Conservation (phyloP, 2,797 vertebrate genomes). For the Lagodon rhomboides region DNA sequence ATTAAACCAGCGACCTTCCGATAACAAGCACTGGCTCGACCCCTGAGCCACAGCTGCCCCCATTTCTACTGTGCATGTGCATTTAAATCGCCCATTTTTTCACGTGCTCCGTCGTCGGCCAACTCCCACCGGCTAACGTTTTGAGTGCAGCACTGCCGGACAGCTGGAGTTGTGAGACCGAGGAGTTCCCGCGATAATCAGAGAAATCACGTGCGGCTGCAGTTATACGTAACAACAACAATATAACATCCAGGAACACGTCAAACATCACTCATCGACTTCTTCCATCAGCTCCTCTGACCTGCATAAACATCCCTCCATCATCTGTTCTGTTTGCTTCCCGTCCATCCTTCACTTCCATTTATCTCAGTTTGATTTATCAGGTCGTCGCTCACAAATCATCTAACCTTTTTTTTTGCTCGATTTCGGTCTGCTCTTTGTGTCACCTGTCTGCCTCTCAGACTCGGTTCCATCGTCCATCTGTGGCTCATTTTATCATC, state of each 20-base stretch:
- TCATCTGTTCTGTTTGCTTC: conserved; percentile 25
- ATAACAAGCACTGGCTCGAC: no score
- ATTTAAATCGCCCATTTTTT: no score
- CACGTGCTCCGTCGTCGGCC: no score
- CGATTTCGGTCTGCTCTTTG: background rate
- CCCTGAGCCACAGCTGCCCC: no score
- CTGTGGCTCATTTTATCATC: conserved; percentile 36
- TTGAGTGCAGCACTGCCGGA: no score
- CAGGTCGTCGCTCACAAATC: conserved; percentile 19
- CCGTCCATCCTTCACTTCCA: conserved; percentile 3
- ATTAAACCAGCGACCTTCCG: no score
- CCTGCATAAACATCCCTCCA: conserved; percentile 17
- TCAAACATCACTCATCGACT: conserved; percentile 21
- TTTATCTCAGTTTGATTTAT: conserved; percentile 40
- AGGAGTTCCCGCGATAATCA: no score
- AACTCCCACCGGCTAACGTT: no score
- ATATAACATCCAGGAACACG: background rate
- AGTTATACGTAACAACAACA: no score
- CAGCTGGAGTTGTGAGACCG: no score
- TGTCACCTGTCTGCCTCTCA: conserved; percentile 27
- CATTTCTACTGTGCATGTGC: no score
- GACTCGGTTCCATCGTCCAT: conserved; percentile 20
- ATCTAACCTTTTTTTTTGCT: background rate
- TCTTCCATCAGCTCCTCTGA: conserved; percentile 12
- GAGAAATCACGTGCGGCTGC: no score